These are phyloP conservation scores for Andrena chrysosceles DNA, from an alignment of 2,888 invertebrate genomes.

Conservation along the genomic window DNA sequence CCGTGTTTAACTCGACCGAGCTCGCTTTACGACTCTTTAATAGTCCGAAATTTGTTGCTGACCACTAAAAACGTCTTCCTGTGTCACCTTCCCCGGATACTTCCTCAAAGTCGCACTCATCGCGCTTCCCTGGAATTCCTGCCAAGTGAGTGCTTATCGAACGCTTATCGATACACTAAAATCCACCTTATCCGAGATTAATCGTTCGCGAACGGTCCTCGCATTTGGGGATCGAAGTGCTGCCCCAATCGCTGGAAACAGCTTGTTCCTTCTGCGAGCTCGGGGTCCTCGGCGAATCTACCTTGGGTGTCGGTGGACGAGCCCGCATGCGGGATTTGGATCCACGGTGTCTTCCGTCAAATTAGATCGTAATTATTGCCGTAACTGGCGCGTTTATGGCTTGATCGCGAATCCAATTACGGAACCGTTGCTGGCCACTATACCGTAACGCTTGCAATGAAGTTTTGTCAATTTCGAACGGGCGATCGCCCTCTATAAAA, in stretches of 20 bases:
- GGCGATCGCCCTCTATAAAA: slow-evolving; percentile 43
- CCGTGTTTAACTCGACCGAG: slow-evolving; percentile 81
- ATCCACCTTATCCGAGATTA: slow-evolving; percentile 18
- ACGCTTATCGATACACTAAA: slow-evolving; percentile 4
- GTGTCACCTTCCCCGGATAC: slow-evolving; percentile 49
- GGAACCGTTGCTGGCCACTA: not conserved
- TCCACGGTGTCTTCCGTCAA: slow-evolving; percentile 17
- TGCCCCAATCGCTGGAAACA: no score
- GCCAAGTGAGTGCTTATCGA: not conserved
- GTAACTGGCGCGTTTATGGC: slow-evolving; percentile 16
- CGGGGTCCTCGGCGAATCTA: not conserved
- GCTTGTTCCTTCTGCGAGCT: no score
- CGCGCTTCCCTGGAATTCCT: slow-evolving; percentile 8
- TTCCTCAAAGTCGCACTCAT: slow-evolving; percentile 50
- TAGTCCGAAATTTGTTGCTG: slow-evolving; percentile 82
- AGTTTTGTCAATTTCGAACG: slow-evolving; percentile 20
- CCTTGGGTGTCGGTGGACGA: not conserved
- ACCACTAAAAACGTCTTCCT: slow-evolving; percentile 70
- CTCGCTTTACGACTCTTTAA: slow-evolving; percentile 82
- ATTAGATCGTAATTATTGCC: slow-evolving; percentile 1
- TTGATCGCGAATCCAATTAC: slow-evolving; percentile 27
- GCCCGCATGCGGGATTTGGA: no score
- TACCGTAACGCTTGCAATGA: slow-evolving; percentile 12
- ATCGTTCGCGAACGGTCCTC: not conserved
- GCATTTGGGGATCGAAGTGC: not conserved